Evolutionary conservation across 2,113 vertebrate species (phyloP).

Genomic region (Psettodes erumei): DNA sequence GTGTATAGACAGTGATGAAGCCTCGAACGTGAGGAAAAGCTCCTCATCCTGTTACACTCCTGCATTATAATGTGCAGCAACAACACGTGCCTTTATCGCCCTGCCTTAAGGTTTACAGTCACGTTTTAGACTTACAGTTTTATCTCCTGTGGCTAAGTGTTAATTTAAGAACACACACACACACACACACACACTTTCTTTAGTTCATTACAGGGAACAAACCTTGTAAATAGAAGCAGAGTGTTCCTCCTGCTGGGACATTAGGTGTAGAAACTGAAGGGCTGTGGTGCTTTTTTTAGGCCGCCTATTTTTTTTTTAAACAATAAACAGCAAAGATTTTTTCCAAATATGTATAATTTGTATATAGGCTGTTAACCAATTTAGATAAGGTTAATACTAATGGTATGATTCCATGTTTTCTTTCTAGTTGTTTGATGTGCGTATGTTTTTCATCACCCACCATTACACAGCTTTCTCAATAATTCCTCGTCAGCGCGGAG

Average conservation of each 20-base stretch:
- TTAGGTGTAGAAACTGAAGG: neutral
- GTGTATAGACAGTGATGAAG: neutral
- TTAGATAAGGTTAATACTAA: neutral
- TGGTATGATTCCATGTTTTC: neutral
- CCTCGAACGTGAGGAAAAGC: neutral
- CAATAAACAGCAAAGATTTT: conserved; percentile 5
- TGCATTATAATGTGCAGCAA: too few relatives aligned
- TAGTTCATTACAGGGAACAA: neutral
- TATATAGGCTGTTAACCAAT: neutral
- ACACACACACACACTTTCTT: neutral
- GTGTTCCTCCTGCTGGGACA: neutral
- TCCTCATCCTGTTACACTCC: neutral
- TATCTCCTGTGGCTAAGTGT: neutral
- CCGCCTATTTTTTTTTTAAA: too few relatives aligned
- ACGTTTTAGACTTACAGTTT: neutral
- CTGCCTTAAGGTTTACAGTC: conserved; percentile 56
- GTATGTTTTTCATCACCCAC: neutral
- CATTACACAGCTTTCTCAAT: neutral
- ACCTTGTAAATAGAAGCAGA: neutral
- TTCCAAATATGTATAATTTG: conserved; percentile 28
- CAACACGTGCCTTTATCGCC: conserved; percentile 56
- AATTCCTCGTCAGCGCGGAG: neutral
- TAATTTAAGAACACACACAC: too few relatives aligned
- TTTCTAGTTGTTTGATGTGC: neutral
- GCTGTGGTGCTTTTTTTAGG: neutral